phyloP scores from a whole-genome alignment of 2,113 vertebrate species.

The Malaclemys terrapin region DNA sequence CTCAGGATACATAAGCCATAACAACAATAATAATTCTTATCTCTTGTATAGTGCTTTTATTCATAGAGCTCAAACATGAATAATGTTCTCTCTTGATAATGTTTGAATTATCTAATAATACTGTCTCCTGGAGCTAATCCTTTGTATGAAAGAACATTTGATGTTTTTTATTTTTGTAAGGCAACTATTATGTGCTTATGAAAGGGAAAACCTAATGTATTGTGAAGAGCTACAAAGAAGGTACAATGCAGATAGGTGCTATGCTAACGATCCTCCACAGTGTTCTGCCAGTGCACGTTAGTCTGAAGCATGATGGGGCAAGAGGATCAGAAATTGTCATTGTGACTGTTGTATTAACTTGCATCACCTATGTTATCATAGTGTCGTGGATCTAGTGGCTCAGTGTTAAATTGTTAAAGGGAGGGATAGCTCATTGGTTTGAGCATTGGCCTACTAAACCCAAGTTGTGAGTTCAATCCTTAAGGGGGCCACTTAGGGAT shows the following conservation, averaged over 20 bases:
- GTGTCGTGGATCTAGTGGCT: not conserved
- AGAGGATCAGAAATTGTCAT: not conserved
- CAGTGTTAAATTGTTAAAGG: not conserved
- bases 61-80: not conserved
- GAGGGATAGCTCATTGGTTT: no score
- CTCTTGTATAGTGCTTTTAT: not conserved
- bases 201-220: not conserved
- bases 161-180: not conserved
- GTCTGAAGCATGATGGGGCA: not conserved
- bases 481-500: no score
- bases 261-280: rapidly evolving
- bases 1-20: not conserved
- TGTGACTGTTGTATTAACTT: not conserved
- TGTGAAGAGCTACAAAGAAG: not conserved
- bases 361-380: not conserved
- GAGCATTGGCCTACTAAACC: no score
- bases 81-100: not conserved
- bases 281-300: not conserved
- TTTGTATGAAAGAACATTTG: not conserved
- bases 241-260: not conserved
- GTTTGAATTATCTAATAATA: not conserved
- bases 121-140: not conserved
- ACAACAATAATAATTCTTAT: not conserved
- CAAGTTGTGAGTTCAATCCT: no score
- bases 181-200: not conserved